A percentile compares a stretch with the other conserved stretches of the same genome.
phyloP scores from a whole-genome alignment of 2,113 vertebrate species.

The Craseonycteris thonglongyai region DNA sequence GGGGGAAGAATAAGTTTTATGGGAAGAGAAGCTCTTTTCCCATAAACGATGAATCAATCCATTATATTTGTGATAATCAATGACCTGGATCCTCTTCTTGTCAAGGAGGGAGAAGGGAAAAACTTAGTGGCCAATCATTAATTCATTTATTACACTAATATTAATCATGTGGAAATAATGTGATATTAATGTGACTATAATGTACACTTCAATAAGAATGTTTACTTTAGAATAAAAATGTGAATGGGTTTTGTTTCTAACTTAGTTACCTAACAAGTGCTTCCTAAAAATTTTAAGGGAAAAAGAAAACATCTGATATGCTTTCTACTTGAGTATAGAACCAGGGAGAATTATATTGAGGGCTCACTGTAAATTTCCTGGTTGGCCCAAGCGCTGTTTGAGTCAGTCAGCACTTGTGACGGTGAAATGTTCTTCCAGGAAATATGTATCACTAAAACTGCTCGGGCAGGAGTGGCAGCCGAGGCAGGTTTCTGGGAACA shows the following conservation, averaged over 20 bases:
- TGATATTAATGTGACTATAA: constrained; percentile 82
- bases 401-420: constrained; percentile 68
- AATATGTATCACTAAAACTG: constrained; percentile 51
- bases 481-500: constrained; percentile 76
- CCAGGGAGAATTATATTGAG: background rate
- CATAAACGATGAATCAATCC: constrained; percentile 84
- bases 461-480: background rate
- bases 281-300: constrained; percentile 51
- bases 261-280: constrained; percentile 36
- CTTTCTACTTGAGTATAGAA: background rate
- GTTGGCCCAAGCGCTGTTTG: constrained; percentile 20
- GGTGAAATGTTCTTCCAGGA: constrained; percentile 77
- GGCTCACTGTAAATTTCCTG: constrained; percentile 34
- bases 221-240: constrained; percentile 74
- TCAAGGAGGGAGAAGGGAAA: constrained; percentile 68
- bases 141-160: constrained; percentile 81
- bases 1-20: constrained; percentile 71
- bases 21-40: constrained; percentile 82
- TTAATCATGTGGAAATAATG: constrained; percentile 80
- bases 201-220: constrained; percentile 75
- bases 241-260: constrained; percentile 60
- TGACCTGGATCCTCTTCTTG: constrained; percentile 78
- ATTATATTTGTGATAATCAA: constrained; percentile 85
- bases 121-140: constrained; percentile 79
- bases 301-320: background rate